These are phyloP conservation scores for Bactericera cockerelli DNA, from an alignment of 1,140 invertebrate genomes.

Conservation along the genomic window DNA sequence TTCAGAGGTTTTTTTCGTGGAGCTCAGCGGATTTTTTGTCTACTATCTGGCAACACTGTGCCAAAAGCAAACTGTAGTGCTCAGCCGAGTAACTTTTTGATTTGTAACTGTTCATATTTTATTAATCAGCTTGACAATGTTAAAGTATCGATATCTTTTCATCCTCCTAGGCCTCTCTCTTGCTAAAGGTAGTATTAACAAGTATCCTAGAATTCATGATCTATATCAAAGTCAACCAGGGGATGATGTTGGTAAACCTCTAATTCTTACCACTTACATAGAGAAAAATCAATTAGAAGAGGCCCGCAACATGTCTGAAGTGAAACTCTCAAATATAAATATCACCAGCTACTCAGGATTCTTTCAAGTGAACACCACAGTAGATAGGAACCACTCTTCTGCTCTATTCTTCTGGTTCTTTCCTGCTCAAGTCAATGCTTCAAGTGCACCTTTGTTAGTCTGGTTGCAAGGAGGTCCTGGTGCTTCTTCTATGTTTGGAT, in stretches of 20 bases:
- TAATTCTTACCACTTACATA: constrained; percentile 48
- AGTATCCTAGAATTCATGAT: neutral
- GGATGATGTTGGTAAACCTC: constrained; percentile 33
- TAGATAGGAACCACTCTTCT: constrained; percentile 56
- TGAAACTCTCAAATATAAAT: constrained; percentile 20
- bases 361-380: constrained; percentile 35
- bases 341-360: constrained; percentile 41
- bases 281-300: constrained; percentile 39
- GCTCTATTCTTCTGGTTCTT: constrained; percentile 87
- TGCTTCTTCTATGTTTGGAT: constrained; percentile 59
- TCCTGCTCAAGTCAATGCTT: constrained; percentile 38
- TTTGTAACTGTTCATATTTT: no score
- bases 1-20: no score
- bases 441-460: constrained; percentile 43
- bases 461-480: constrained; percentile 69
- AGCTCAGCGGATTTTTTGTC: no score
- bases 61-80: no score
- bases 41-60: no score
- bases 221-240: neutral
- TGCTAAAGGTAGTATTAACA: neutral
- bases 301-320: constrained; percentile 30
- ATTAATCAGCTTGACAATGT: no score
- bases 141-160: no score
- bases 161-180: neutral
- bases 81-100: no score